A percentile compares a stretch with the other conserved stretches of the same genome.
Evolutionary conservation across 1,140 invertebrate genomes (phyloP).

Genomic region (silkworm (Bombyx mori)): ASM3026992v2 NC_085132.1:11575001-11575500

Average conservation of each 20-base stretch:
- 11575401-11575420: background rate
- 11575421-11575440: background rate
- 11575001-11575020: background rate
- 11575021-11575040: background rate
- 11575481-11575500: too few relatives aligned
- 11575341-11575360: too few relatives aligned
- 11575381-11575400: conserved; percentile 5
- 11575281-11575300: background rate
- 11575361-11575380: background rate
- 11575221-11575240: background rate
- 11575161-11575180: background rate
- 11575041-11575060: too few relatives aligned
- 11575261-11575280: background rate
- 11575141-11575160: background rate
- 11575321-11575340: background rate
- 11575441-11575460: background rate
- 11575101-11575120: background rate
- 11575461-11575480: too few relatives aligned
- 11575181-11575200: background rate
- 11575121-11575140: background rate
- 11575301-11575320: background rate
- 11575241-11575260: background rate
- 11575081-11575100: background rate
- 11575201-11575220: background rate
- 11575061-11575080: background rate